Base-by-base conservation (phyloP, 2,888 invertebrate species). In the Drosophila kanekoi region DNA sequence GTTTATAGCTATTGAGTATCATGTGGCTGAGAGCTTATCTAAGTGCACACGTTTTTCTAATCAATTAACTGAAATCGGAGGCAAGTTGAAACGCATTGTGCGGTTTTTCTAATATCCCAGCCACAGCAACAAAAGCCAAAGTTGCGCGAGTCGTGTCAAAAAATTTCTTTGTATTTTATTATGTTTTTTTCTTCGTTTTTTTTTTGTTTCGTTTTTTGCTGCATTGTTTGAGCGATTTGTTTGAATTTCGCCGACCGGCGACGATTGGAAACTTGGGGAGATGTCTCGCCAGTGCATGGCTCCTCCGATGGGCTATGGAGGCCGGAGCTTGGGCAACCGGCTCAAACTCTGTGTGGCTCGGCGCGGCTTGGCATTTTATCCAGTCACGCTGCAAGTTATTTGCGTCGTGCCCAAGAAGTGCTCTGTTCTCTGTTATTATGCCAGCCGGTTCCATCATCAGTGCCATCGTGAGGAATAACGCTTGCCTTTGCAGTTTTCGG, bases 371-470 rank as follows among this genome's bases (percentile, higher is more conserved):
- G 81, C 83, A 81, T 87, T 88, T 87, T 82, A 78, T 75, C 83
- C 86, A 84, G 83, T 84, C 83, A 84, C 88, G 83, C 71, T 87
- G 88, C 87, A 80, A 86, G 88, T 80, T 88, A 82, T 86, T 88
- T 86, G 86, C 83, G 86, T 76, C 76, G 76, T 76, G 76, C 68
- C 61, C 58, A 58, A 78, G 68, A 73, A 64, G 49, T 60, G 53
- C 73, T 69, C 49, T 41, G 58, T 59, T 67, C 87, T 85, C 81
- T 79, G 87, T 84, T 84, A 82, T 82, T 82, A 82, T 87, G 82
- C 85, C 87, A 82, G 82, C 85, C 87, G 82, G 85, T 85, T 80
- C 71, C 67, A 86, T 83, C 87, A 87, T 66, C 81, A 68, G 52
- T 57, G 60, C 48, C 73, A 57, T 61, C 52, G 63, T 69, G 44